Base-by-base conservation (phyloP, 2,797 vertebrate species). In the Phrynocephalus guinanensis region DNA sequence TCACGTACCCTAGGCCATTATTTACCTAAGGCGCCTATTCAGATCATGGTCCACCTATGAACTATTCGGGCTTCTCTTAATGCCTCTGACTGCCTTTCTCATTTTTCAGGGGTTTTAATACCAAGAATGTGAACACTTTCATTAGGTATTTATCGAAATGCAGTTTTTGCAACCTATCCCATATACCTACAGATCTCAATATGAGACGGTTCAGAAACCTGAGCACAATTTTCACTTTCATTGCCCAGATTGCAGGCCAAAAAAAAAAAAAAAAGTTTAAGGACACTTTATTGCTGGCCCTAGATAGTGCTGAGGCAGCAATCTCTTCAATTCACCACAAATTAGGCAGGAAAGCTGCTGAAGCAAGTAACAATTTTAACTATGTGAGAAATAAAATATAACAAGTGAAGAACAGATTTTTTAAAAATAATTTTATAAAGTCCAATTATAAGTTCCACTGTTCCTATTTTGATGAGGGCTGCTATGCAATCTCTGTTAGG, bases 301-400 rank as follows among this genome's bases (percentile, higher is more conserved):
- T 86, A 93, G 92, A 89, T 94, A 90, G 84, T 95, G 94, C 94
- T 95, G 95, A 95, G 86, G 79, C 92, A 94, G 93, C 94, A 95
- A 73, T 86, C 82, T 93, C 85, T 60, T 10, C 86, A 30, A 92
- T 10, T 30, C 80, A 86, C 86, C 88, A 92, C 91, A 95, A 92
- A 95, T 94, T 93, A 94, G 86, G 90, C 91, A 88, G 87, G 89
- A 92, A 94, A 93, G 94, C 87, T 94, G 94, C 93, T 94, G 92
- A 95, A 95, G 91, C 88, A 93, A 94, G 92, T 89, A 93, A 95
- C 93, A 92, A 93, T 89, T 93, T 94, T 94, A 95, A 93, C 93
- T 94, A 92, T 71, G 86, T 78, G 90, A 80, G 63, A 85, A 72
- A 50, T 90, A 92, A 92, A 90, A 88, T 88, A 79, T 84, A 85